Evolutionary conservation across 2,113 vertebrate genomes (phyloP).

Genomic region (Barbus barbus): DNA sequence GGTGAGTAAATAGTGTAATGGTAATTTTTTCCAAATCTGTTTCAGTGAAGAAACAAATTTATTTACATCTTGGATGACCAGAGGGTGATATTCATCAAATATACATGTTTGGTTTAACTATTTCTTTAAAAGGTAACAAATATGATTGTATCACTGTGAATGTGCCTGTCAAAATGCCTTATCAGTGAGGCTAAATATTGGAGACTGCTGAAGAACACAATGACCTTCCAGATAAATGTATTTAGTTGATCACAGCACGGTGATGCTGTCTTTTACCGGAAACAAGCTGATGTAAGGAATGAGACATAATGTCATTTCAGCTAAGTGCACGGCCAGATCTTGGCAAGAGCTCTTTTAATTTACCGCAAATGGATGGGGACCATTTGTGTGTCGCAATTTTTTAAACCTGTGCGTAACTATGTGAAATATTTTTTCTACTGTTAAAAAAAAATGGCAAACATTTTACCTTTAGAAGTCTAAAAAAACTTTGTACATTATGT

Average conservation of each 20-base stretch:
- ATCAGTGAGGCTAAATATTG: constrained; percentile 14
- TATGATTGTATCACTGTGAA: neutral
- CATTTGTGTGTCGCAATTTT: constrained; percentile 42
- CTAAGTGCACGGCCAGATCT: constrained; percentile 56
- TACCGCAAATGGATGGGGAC: constrained; percentile 56
- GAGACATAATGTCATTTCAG: constrained; percentile 63
- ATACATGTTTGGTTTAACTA: neutral
- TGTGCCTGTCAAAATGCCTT: neutral
- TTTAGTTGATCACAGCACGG: constrained; percentile 59
- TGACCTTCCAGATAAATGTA: constrained; percentile 51
- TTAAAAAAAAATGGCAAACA: neutral
- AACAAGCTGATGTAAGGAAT: constrained; percentile 52
- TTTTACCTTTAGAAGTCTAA: too few species aligned
- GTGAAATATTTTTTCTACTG: neutral
- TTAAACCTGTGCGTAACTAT: constrained; percentile 6
- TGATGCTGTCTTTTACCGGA: constrained; percentile 54
- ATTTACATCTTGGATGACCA: too few species aligned
- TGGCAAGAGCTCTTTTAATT: constrained; percentile 58
- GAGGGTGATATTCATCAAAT: neutral
- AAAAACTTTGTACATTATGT: neutral
- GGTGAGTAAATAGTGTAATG: too few species aligned
- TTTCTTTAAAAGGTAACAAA: neutral
- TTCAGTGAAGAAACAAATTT: too few species aligned
- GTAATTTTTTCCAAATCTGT: too few species aligned
- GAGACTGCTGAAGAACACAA: constrained; percentile 37